Conservation (phyloP, 2,113 vertebrate genomes). For the Urocolius indicus region DNA sequence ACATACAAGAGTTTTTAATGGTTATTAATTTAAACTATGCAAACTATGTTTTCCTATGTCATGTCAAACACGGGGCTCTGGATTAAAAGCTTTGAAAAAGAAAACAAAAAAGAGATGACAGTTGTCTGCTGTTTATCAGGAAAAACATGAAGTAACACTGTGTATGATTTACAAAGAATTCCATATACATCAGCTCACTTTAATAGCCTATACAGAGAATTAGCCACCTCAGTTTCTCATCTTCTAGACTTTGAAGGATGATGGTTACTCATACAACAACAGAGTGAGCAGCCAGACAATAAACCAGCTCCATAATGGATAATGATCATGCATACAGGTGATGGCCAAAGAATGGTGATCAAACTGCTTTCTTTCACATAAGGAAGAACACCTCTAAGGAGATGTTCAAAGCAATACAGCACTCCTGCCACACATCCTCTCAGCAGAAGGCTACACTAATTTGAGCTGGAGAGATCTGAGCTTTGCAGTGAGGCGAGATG, state of each 20-base stretch:
- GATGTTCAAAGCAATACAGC: not conserved
- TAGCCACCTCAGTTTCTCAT: not conserved
- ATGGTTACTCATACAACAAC: not conserved
- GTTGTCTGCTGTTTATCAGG: not conserved
- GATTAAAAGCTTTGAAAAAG: not conserved
- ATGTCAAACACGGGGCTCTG: not conserved
- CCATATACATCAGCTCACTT: not conserved
- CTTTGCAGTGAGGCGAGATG: not conserved
- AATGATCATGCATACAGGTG: not conserved
- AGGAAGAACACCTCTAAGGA: not conserved
- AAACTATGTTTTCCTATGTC: not conserved
- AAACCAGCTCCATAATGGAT: not conserved
- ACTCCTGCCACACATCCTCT: not conserved
- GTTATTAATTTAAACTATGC: not conserved
- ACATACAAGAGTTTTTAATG: slow-evolving; percentile 10
- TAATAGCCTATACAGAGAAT: not conserved
- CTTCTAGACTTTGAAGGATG: not conserved
- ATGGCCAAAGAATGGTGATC: not conserved
- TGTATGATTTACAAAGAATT: not conserved
- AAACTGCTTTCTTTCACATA: not conserved
- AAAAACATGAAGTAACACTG: not conserved
- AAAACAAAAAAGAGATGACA: not conserved
- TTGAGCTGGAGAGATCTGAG: not conserved
- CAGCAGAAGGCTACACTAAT: not conserved
- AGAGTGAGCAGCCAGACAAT: not conserved